Evolutionary conservation across 2,113 vertebrate species (phyloP), one percentile per base, ranked within the genome.

Genomic region (Brienomyrus brachyistius): DNA sequence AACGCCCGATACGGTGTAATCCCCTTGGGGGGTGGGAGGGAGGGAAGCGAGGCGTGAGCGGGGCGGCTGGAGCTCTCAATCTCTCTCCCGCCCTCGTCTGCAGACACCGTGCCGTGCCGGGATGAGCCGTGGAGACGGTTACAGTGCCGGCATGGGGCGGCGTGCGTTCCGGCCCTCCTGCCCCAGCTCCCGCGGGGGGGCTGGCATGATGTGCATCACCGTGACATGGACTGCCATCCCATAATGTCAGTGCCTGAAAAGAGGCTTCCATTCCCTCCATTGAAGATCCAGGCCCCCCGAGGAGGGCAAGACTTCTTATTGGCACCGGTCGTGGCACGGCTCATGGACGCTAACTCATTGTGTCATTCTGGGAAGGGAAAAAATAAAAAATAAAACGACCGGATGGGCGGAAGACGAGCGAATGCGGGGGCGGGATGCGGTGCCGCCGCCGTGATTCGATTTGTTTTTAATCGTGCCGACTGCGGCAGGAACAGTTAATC

Each of bases 201-300:
- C 92, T 95, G 96, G 95, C 94, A 93, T 93, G 94, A 94, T 90
- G 93, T 80, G 92, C 91, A 90, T 88, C 91, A 92, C 92, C 93
- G 91, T 95, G 95, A 95, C 96, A 95, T 94, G 93, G 95, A 93
- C 94, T 95, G 94, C 94, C 94, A 93, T 94, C 93, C 94, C 87
- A 88, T 88, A 88, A 88, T 90, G 89, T 94, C 94, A 91, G 94
- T 62, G 89, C 88, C 93, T 93, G 95, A 96, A 94, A 94, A 92
- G 93, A 94, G 92, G 93, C 95, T 94, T 94, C 94, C 94, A 94
- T 94, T 95, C 89, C 89, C 92, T 91, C 94, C 88, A 91, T 91
- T 92, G 93, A 95, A 94, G 93, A 94, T 92, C 93, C 91, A 93
- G 94, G 89, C 86, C 87, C 93, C 95, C 93, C 93, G 94, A 94